Percentiles rank a stretch among this genome's conserved stretches.
Evolutionary conservation across 2,797 vertebrate genomes (phyloP).

Genomic region (Sphenodon punctatus): DNA sequence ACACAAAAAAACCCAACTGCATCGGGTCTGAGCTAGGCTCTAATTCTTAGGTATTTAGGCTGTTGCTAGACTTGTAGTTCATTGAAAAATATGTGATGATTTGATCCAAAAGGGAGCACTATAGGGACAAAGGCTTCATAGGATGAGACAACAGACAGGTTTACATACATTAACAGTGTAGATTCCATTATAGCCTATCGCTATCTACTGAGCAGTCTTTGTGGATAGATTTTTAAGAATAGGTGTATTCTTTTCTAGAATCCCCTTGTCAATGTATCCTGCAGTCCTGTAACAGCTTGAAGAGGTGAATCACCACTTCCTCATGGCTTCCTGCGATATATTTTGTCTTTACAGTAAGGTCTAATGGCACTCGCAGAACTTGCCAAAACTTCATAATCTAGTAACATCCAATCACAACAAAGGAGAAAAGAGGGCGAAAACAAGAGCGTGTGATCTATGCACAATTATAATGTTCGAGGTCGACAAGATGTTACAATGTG

Average conservation of each 20-base stretch:
- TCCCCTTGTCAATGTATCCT: background rate
- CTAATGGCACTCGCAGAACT: background rate
- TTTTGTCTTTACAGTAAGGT: background rate
- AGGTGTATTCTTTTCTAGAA: background rate
- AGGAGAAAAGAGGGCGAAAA: background rate
- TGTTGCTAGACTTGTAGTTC: background rate
- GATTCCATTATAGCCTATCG: background rate
- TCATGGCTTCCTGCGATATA: background rate
- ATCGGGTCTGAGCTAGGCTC: too few relatives aligned
- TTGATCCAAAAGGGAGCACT: background rate
- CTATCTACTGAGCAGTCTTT: background rate
- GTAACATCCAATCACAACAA: background rate
- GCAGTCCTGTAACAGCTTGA: background rate
- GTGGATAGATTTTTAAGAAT: too few relatives aligned
- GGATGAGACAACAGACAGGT: too few relatives aligned
- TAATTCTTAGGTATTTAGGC: background rate
- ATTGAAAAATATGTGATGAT: background rate
- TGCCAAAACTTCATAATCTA: background rate
- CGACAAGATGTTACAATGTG: background rate
- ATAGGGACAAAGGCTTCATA: constrained; percentile 14
- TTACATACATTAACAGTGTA: too few relatives aligned
- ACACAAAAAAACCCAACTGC: too few relatives aligned
- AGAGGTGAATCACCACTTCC: background rate
- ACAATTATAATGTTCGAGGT: background rate
- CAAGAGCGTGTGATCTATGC: background rate